Evolutionary conservation across 2,888 invertebrate species (phyloP).

Genomic region (Petrolisthes manimaculis): DNA sequence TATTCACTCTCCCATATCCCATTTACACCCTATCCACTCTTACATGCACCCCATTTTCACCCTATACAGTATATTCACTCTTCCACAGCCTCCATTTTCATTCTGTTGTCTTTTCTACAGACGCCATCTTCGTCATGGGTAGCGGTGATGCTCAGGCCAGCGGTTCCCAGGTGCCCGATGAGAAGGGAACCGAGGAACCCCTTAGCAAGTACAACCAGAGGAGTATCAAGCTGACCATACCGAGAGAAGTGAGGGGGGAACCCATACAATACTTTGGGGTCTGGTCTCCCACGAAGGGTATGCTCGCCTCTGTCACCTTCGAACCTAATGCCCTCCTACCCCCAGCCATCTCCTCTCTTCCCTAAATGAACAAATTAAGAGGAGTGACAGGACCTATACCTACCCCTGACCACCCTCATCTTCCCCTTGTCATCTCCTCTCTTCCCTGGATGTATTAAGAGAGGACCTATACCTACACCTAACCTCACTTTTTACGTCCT

Average conservation of each 20-base stretch:
- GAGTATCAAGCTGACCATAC: constrained; percentile 42
- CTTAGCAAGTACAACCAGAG: constrained; percentile 51
- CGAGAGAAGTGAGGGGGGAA: constrained; percentile 30
- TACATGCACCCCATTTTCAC: too few species aligned
- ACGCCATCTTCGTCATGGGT: constrained; percentile 55
- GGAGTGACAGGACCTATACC: neutral
- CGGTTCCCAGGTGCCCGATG: constrained; percentile 51
- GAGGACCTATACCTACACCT: too few species aligned
- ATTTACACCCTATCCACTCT: too few species aligned
- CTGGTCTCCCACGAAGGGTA: constrained; percentile 63
- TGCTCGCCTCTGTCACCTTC: constrained; percentile 63
- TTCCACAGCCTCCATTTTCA: too few species aligned
- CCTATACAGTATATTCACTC: too few species aligned
- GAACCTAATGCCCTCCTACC: constrained; percentile 43
- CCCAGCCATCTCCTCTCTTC: constrained; percentile 43
- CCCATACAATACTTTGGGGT: constrained; percentile 63
- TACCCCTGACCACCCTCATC: neutral
- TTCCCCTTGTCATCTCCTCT: constrained; percentile 38
- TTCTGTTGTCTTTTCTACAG: neutral
- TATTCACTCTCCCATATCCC: too few species aligned
- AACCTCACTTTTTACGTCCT: neutral
- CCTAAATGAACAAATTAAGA: neutral
- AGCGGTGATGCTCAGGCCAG: constrained; percentile 45
- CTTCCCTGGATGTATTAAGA: too few species aligned
- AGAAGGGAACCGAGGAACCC: constrained; percentile 41